These are phyloP conservation scores for Hemibagrus wyckioides DNA, from an alignment of 2,113 vertebrate species.

Conservation along the genomic window DNA sequence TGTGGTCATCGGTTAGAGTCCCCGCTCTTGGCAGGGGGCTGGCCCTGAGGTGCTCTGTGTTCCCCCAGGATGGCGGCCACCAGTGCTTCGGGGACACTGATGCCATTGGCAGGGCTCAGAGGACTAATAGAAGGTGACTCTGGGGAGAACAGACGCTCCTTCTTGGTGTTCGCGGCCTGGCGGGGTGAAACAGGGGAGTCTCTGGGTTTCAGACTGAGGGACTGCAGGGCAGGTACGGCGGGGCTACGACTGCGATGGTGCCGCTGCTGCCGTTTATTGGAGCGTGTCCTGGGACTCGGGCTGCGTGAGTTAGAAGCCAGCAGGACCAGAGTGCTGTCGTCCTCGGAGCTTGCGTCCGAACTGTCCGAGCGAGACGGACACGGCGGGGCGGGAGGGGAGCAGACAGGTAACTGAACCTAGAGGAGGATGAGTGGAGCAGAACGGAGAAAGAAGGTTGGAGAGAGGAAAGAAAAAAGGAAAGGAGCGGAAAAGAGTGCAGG, in stretches of 20 bases:
- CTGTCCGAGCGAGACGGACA: slow-evolving; percentile 76
- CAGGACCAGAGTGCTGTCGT: slow-evolving; percentile 92
- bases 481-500: no score
- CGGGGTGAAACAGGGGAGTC: slow-evolving; percentile 81
- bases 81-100: slow-evolving; percentile 69
- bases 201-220: slow-evolving; percentile 81
- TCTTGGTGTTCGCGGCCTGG: slow-evolving; percentile 55
- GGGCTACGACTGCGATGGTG: slow-evolving; percentile 83
- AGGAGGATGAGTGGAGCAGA: neutral
- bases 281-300: slow-evolving; percentile 87
- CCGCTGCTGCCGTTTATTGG: slow-evolving; percentile 71
- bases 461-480: neutral
- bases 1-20: slow-evolving; percentile 52
- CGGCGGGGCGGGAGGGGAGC: slow-evolving; percentile 72
- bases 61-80: slow-evolving; percentile 74
- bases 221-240: slow-evolving; percentile 85
- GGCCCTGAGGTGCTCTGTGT: slow-evolving; percentile 64
- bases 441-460: neutral
- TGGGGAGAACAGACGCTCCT: slow-evolving; percentile 74
- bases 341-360: slow-evolving; percentile 85
- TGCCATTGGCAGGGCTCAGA: slow-evolving; percentile 59
- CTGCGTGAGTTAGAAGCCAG: slow-evolving; percentile 89
- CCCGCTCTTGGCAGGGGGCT: slow-evolving; percentile 57
- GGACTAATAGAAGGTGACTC: slow-evolving; percentile 65
- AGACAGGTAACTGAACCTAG: slow-evolving; percentile 87